Evolutionary conservation across 2,797 vertebrate species (phyloP).

Genomic region (Enteromius mattozi): DNA sequence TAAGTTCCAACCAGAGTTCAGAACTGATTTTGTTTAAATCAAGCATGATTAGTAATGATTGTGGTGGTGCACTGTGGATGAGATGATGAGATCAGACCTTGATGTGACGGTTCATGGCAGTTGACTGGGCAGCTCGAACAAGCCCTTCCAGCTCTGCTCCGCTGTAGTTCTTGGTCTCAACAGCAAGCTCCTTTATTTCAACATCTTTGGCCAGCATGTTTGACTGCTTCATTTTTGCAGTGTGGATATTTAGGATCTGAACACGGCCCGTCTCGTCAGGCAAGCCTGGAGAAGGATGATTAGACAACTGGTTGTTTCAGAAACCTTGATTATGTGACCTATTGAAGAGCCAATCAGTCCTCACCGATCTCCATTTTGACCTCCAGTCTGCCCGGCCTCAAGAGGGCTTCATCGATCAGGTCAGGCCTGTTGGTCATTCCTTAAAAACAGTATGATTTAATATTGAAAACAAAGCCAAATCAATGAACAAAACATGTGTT

Average conservation of each 20-base stretch:
- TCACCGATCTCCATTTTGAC: constrained; percentile 99
- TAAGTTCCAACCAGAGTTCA: constrained; percentile 8
- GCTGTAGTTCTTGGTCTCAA: constrained; percentile 94
- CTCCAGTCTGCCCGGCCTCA: constrained; percentile 93
- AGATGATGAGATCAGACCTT: constrained; percentile 79
- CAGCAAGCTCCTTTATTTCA: constrained; percentile 85
- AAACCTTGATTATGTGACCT: not conserved
- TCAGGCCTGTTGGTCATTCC: constrained; percentile 98
- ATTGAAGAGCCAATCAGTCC: constrained; percentile 42
- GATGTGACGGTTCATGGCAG: constrained; percentile 97
- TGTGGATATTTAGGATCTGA: constrained; percentile 96
- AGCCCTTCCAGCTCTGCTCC: constrained; percentile 94
- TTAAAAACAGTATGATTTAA: constrained; percentile 64
- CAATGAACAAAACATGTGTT: constrained; percentile 28
- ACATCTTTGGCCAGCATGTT: constrained; percentile 84
- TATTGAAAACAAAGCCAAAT: constrained; percentile 18
- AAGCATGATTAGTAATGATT: not conserved
- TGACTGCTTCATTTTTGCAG: constrained; percentile 87
- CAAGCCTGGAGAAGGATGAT: constrained; percentile 76
- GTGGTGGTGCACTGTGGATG: not conserved
- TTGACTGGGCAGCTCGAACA: constrained; percentile 93
- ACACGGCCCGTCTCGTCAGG: constrained; percentile 91
- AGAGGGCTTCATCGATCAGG: constrained; percentile 93
- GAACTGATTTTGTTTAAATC: not conserved
- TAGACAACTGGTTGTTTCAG: not conserved